phyloP scores from a whole-genome alignment of 92 coral and sea anemone species.

The Meandrina meandrites region DNA sequence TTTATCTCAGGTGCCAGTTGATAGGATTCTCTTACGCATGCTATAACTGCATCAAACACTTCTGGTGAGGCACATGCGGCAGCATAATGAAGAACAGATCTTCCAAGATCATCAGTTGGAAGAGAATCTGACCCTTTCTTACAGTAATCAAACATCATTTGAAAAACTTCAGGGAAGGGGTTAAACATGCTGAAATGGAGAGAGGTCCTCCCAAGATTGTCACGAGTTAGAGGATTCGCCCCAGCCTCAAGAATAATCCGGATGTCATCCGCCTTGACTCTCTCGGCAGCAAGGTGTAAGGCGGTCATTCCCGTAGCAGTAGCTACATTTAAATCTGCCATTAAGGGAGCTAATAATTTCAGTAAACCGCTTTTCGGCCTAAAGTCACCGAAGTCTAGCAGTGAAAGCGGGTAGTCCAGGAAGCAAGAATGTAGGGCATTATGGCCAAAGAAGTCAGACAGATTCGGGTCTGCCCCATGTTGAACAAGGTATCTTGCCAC shows the following conservation, averaged over 20 bases:
- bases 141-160: constrained; percentile 29
- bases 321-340: constrained; percentile 27
- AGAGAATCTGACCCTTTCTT: constrained; percentile 25
- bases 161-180: constrained; percentile 30
- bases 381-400: constrained; percentile 19
- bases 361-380: constrained; percentile 34
- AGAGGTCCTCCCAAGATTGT: constrained; percentile 51
- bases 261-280: constrained; percentile 14
- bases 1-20: constrained; percentile 37
- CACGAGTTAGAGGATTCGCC: constrained; percentile 30
- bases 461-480: constrained; percentile 40
- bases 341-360: constrained; percentile 31
- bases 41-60: constrained; percentile 10
- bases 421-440: constrained; percentile 39
- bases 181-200: constrained; percentile 40
- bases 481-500: constrained; percentile 34
- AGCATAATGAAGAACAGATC: constrained; percentile 42
- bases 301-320: constrained; percentile 38
- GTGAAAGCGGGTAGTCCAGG: constrained; percentile 18
- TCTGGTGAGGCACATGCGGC: constrained; percentile 35
- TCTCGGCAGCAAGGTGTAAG: constrained; percentile 42
- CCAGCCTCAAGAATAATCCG: constrained; percentile 38
- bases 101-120: constrained; percentile 37
- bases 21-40: constrained; percentile 13
- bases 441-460: constrained; percentile 43